Conservation (phyloP, 2,888 invertebrate genomes). For the Eupeodes latifasciatus region DNA sequence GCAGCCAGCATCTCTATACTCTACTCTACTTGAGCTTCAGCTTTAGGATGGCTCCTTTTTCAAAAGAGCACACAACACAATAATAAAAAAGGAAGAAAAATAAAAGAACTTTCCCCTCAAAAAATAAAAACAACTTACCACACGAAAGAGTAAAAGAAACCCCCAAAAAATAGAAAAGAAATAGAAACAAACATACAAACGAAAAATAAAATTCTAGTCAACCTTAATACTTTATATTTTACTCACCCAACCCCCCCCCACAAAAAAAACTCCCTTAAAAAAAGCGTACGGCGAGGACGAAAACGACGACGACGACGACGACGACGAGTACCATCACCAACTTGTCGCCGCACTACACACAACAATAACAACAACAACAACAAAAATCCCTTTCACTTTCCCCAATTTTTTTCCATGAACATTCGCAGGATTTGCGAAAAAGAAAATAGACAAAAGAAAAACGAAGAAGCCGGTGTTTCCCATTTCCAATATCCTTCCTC, state of each 20-base stretch:
- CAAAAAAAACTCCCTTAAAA: background rate
- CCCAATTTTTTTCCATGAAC: slow-evolving; percentile 68
- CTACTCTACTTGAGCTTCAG: background rate
- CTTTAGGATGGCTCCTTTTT: slow-evolving; percentile 5
- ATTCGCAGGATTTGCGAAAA: slow-evolving; percentile 60
- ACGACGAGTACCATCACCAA: background rate
- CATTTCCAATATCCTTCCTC: slow-evolving; percentile 22
- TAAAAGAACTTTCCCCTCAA: slow-evolving; percentile 64
- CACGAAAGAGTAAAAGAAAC: slow-evolving; percentile 39
- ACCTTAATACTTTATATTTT: slow-evolving; percentile 11
- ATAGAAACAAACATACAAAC: slow-evolving; percentile 26
- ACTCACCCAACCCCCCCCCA: background rate
- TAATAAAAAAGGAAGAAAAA: slow-evolving; percentile 5
- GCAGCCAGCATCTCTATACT: background rate
- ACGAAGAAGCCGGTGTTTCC: slow-evolving; percentile 69
- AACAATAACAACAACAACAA: slow-evolving; percentile 17
- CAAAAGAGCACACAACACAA: slow-evolving; percentile 18
- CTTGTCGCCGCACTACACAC: background rate
- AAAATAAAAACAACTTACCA: slow-evolving; percentile 18
- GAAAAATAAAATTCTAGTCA: slow-evolving; percentile 35
- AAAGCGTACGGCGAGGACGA: no score
- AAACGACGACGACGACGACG: no score
- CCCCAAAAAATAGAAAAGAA: slow-evolving; percentile 52
- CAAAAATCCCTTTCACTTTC: slow-evolving; percentile 76
- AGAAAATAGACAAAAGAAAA: slow-evolving; percentile 65